Conservation (phyloP, 2,113 vertebrate species). For the Collichthys lucidus region DNA sequence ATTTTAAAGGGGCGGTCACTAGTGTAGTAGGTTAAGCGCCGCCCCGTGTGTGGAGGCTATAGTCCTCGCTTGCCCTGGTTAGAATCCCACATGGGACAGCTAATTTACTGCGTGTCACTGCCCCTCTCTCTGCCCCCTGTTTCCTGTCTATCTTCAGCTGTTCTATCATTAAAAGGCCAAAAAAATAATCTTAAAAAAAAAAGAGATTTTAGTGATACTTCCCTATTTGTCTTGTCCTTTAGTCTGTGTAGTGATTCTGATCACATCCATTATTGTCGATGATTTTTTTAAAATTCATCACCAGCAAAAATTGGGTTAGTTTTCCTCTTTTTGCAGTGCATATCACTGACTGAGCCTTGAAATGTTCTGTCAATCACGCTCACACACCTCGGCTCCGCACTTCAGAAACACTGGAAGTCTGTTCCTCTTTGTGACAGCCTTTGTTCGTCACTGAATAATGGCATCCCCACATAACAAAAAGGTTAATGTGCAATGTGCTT, state of each 20-base stretch:
- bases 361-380: conserved; percentile 46
- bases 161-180: too few relatives aligned
- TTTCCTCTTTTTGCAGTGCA: conserved; percentile 51
- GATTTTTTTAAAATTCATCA: conserved; percentile 34
- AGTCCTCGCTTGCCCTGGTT: too few relatives aligned
- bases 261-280: conserved; percentile 12
- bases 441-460: conserved; percentile 47
- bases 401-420: conserved; percentile 33
- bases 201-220: background rate
- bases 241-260: background rate
- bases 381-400: conserved; percentile 28
- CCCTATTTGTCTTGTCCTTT: background rate
- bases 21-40: too few relatives aligned
- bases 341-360: conserved; percentile 38
- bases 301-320: conserved; percentile 26
- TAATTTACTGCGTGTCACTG: too few relatives aligned
- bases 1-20: too few relatives aligned
- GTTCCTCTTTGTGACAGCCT: conserved; percentile 42
- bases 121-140: too few relatives aligned
- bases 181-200: too few relatives aligned
- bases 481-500: conserved; percentile 29
- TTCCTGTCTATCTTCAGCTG: too few relatives aligned
- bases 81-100: too few relatives aligned
- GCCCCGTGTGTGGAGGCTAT: too few relatives aligned
- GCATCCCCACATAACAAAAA: conserved; percentile 40